phyloP scores from a whole-genome alignment of 2,888 invertebrate species.

The Drosophila diplacantha region DNA sequence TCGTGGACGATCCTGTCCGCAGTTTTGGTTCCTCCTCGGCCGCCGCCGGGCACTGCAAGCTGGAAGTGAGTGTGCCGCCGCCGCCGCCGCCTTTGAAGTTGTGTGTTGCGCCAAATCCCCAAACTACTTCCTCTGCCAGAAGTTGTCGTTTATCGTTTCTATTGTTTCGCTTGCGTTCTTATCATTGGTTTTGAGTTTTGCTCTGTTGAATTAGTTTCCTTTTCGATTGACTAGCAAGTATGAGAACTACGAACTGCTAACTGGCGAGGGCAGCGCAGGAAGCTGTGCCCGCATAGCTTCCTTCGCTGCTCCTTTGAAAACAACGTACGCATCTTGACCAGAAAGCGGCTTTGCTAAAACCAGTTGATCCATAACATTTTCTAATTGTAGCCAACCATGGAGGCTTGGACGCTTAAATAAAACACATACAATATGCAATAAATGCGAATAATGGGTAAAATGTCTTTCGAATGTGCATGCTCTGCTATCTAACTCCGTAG shows the following conservation, averaged over 20 bases:
- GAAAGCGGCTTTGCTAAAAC: slow-evolving; percentile 16
- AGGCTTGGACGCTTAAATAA: slow-evolving; percentile 79
- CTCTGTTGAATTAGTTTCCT: slow-evolving; percentile 11
- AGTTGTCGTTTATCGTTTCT: slow-evolving; percentile 9
- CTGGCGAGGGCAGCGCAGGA: slow-evolving; percentile 5
- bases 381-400: slow-evolving; percentile 78
- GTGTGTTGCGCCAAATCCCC: slow-evolving; percentile 8
- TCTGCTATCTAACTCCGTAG: slow-evolving; percentile 30
- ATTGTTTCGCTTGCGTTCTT: slow-evolving; percentile 20
- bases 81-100: background rate
- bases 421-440: slow-evolving; percentile 65
- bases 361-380: slow-evolving; percentile 64
- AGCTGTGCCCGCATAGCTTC: slow-evolving; percentile 4
- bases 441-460: slow-evolving; percentile 77
- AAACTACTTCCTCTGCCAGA: slow-evolving; percentile 11
- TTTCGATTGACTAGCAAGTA: slow-evolving; percentile 25
- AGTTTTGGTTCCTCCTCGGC: slow-evolving; percentile 18
- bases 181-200: slow-evolving; percentile 6
- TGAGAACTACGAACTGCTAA: slow-evolving; percentile 13
- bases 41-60: slow-evolving; percentile 56
- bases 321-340: slow-evolving; percentile 23
- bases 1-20: slow-evolving; percentile 25
- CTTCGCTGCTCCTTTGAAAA: slow-evolving; percentile 11
- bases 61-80: slow-evolving; percentile 69
- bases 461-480: slow-evolving; percentile 67